These are phyloP conservation scores for Drosophila stalkeri DNA, from an alignment of 2,888 invertebrate genomes.

Conservation along the genomic window DNA sequence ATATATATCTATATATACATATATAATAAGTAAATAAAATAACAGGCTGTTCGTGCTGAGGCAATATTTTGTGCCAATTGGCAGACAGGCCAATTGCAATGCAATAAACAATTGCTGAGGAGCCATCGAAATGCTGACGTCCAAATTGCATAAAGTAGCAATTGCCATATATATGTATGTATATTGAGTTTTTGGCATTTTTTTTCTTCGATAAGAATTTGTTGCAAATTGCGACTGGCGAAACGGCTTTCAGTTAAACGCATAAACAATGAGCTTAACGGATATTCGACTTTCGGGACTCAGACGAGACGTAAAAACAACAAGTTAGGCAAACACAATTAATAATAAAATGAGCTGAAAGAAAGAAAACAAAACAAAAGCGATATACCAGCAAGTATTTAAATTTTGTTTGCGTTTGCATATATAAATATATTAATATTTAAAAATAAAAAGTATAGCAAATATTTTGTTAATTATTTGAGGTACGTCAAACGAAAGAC, in stretches of 20 bases:
- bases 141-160: conserved; percentile 39
- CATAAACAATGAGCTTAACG: conserved; percentile 6
- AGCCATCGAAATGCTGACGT: conserved; percentile 35
- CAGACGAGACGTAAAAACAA: conserved; percentile 14
- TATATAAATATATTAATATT: conserved; percentile 5
- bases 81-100: conserved; percentile 36
- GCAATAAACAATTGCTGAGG: conserved; percentile 20
- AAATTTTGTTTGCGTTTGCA: neutral
- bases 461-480: conserved; percentile 3
- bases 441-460: neutral
- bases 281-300: conserved; percentile 17
- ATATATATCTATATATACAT: neutral
- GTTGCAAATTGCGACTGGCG: conserved; percentile 11
- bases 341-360: conserved; percentile 13
- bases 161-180: conserved; percentile 21
- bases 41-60: conserved; percentile 40
- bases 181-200: conserved; percentile 29
- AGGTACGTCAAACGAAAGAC: conserved; percentile 42
- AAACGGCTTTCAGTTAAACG: neutral
- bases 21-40: conserved; percentile 38
- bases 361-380: neutral
- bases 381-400: conserved; percentile 13
- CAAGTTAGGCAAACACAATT: conserved; percentile 23
- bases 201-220: conserved; percentile 31
- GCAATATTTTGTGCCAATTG: conserved; percentile 58